Conservation (phyloP, 2,797 vertebrate species). For the Labeo calbasu region DNA sequence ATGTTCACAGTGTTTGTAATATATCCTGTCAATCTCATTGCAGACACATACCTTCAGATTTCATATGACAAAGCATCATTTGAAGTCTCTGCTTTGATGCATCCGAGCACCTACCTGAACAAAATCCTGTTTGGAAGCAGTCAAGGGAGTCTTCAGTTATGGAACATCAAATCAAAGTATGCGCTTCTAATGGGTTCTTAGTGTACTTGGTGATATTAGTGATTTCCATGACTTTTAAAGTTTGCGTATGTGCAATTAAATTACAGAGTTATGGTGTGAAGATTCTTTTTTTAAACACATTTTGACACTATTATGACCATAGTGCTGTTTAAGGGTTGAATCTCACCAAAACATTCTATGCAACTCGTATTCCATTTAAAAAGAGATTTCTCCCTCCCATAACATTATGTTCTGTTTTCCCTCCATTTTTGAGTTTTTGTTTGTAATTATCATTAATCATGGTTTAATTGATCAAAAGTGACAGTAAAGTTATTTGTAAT, state of each 20-base stretch:
- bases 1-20: not conserved
- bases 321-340: not conserved
- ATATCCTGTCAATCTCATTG: slow-evolving; percentile 20
- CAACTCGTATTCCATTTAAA: not conserved
- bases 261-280: no score
- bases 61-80: slow-evolving; percentile 88
- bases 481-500: no score
- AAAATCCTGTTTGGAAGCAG: slow-evolving; percentile 94
- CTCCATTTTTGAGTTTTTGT: not conserved
- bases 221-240: no score
- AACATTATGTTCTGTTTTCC: no score
- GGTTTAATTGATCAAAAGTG: no score
- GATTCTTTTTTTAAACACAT: no score
- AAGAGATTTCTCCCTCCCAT: no score
- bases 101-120: slow-evolving; percentile 96
- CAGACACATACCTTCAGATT: slow-evolving; percentile 89
- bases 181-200: slow-evolving; percentile 35
- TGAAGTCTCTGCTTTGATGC: slow-evolving; percentile 87
- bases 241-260: no score
- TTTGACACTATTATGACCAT: not conserved
- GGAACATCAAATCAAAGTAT: slow-evolving; percentile 96
- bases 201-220: not conserved
- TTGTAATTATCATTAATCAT: no score
- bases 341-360: not conserved
- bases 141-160: slow-evolving; percentile 92